Percentiles rank a stretch among this genome's conserved stretches.
Conservation (phyloP, 2,888 invertebrate species). For the Diogma glabrata region DNA sequence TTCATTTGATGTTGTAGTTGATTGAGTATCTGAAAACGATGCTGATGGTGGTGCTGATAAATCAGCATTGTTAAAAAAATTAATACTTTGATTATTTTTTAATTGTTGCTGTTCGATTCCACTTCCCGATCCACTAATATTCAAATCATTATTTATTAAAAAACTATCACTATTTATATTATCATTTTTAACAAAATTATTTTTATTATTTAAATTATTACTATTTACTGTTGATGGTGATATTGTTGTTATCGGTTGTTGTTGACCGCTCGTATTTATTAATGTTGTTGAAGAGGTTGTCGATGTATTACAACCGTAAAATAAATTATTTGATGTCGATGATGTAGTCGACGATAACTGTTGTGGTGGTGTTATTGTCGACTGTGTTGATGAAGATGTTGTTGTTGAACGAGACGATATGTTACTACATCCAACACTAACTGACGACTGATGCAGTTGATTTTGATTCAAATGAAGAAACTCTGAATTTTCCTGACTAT, state of each 20-base stretch:
- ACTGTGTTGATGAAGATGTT: slow-evolving; percentile 7
- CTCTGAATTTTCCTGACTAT: slow-evolving; percentile 16
- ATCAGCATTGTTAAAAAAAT: slow-evolving; percentile 4
- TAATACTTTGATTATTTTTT: not conserved
- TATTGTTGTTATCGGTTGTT: slow-evolving; percentile 2
- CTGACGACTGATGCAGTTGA: slow-evolving; percentile 17
- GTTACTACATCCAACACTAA: slow-evolving; percentile 16
- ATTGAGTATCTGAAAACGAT: not conserved
- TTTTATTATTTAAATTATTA: slow-evolving; percentile 9
- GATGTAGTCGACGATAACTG: slow-evolving; percentile 11
- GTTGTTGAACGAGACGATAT: slow-evolving; percentile 11
- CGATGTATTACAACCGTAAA: slow-evolving; percentile 6
- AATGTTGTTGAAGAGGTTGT: too few relatives aligned
- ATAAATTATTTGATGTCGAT: slow-evolving; percentile 9
- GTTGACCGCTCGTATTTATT: too few relatives aligned
- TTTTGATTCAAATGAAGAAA: slow-evolving; percentile 17
- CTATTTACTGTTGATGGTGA: too few relatives aligned
- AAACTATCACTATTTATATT: slow-evolving; percentile 5
- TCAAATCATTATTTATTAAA: slow-evolving; percentile 6
- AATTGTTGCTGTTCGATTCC: not conserved
- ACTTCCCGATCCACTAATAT: slow-evolving; percentile 4
- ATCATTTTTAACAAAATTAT: slow-evolving; percentile 3
- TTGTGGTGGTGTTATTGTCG: slow-evolving; percentile 12
- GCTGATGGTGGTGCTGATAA: not conserved
- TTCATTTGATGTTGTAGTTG: not conserved